Conservation (phyloP, 1,140 invertebrate species). For the Temnothorax longispinosus region DNA sequence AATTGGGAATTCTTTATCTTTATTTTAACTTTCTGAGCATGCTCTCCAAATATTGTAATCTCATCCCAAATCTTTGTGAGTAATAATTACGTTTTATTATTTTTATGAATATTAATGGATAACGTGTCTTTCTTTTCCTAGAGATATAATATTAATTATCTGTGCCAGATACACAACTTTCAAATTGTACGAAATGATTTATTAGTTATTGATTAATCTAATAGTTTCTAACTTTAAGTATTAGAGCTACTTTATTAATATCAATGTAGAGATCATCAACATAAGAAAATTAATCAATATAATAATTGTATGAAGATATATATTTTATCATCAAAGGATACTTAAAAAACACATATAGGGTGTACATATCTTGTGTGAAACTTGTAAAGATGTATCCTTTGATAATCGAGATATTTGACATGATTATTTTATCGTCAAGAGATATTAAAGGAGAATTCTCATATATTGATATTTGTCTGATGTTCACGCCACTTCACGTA, state of each 20-base stretch:
- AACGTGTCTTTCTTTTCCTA: not conserved
- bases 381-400: not conserved
- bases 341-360: not conserved
- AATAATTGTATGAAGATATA: not conserved
- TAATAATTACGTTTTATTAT: not conserved
- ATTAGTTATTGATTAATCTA: not conserved
- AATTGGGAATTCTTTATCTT: conserved; percentile 4
- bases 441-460: not conserved
- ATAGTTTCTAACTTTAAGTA: not conserved
- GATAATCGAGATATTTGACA: not conserved
- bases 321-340: conserved; percentile 1
- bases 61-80: not conserved
- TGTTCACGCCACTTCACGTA: too few relatives aligned
- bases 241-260: not conserved
- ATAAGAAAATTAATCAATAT: not conserved
- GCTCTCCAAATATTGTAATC: not conserved
- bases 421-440: not conserved
- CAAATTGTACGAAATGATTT: not conserved
- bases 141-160: not conserved
- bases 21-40: not conserved
- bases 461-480: not conserved
- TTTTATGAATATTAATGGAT: not conserved
- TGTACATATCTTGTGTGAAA: not conserved
- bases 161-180: not conserved
- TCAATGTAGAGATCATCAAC: not conserved